phyloP scores from a whole-genome alignment of 2,113 vertebrate species.

The Propithecus coquereli region DNA sequence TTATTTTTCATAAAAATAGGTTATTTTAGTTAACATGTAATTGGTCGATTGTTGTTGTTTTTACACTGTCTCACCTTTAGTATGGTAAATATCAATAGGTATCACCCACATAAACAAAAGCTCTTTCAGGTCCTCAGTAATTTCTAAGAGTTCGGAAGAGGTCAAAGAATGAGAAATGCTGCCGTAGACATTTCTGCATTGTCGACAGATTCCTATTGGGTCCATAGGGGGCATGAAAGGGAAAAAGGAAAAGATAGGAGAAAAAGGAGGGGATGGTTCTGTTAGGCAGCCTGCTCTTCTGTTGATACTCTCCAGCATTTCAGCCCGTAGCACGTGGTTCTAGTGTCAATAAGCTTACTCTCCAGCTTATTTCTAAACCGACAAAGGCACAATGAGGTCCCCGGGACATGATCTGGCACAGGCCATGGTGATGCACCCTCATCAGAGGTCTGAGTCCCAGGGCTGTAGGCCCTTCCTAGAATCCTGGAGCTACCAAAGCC shows the following conservation, averaged over 20 bases:
- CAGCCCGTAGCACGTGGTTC: accelerated
- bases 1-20: not conserved
- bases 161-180: not conserved
- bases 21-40: not conserved
- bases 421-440: accelerated
- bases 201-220: too few species aligned
- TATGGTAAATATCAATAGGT: not conserved
- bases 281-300: too few species aligned
- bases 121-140: not conserved
- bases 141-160: not conserved
- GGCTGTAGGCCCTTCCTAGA: not conserved
- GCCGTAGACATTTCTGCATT: not conserved
- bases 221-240: too few species aligned
- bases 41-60: not conserved
- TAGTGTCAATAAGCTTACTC: not conserved
- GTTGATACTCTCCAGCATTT: not conserved
- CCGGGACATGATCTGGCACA: accelerated
- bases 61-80: not conserved
- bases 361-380: not conserved
- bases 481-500: not conserved
- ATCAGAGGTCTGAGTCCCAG: not conserved
- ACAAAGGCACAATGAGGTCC: accelerated
- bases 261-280: not conserved
- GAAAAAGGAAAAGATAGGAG: not conserved
- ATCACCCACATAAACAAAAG: not conserved